Evolutionary conservation across 2,113 vertebrate species (phyloP).

Genomic region (Sinosuthora webbiana): DNA sequence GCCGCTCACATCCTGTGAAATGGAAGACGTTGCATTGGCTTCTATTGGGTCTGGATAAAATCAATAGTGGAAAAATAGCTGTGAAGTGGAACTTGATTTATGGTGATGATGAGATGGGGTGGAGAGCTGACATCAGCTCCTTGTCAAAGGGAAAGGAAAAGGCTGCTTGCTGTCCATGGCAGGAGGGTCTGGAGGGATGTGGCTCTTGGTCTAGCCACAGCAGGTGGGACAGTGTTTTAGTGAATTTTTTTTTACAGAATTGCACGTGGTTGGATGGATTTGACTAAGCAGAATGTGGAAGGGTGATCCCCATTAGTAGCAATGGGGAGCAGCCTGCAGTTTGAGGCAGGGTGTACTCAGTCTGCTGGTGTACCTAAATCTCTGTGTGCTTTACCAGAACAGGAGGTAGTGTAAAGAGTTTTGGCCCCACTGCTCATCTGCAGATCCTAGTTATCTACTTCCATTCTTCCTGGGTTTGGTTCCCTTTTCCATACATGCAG

Average conservation of each 20-base stretch:
- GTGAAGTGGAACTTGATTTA: not conserved
- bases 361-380: not conserved
- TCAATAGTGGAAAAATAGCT: not conserved
- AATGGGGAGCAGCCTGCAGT: not conserved
- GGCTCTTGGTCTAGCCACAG: not conserved
- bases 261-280: not conserved
- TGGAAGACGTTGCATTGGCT: not conserved
- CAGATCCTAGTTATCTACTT: not conserved
- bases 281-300: not conserved
- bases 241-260: not conserved
- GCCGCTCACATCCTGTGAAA: not conserved
- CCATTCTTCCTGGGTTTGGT: not conserved
- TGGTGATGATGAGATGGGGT: not conserved
- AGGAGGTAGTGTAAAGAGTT: not conserved
- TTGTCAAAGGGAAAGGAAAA: not conserved
- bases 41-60: not conserved
- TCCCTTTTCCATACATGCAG: not conserved
- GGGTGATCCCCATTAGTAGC: rapidly evolving
- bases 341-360: not conserved
- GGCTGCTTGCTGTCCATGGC: not conserved
- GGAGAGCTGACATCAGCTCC: not conserved
- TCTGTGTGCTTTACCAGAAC: not conserved
- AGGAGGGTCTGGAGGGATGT: not conserved
- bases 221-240: not conserved
- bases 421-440: not conserved